phyloP scores from a whole-genome alignment of 2,888 invertebrate genomes.

The Tridacna crocea region DNA sequence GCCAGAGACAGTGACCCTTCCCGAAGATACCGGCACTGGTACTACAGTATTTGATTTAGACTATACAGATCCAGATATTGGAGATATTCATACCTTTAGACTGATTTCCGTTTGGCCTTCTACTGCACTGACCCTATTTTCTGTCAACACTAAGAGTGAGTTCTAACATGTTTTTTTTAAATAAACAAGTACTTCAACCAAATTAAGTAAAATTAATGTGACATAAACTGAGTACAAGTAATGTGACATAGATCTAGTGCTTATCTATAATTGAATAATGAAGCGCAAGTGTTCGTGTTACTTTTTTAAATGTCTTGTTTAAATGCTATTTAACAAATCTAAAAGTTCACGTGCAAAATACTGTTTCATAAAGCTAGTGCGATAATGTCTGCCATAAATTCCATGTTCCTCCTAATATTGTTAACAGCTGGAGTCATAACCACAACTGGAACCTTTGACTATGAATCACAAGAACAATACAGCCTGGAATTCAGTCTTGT shows the following conservation, averaged over 20 bases:
- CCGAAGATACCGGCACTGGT: slow-evolving; percentile 23
- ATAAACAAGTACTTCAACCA: too few relatives aligned
- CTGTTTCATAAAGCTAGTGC: too few relatives aligned
- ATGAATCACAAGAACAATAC: background rate
- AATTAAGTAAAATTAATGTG: too few relatives aligned
- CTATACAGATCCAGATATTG: slow-evolving; percentile 31
- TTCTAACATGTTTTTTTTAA: background rate
- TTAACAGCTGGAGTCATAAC: slow-evolving; percentile 19
- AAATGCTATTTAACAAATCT: too few relatives aligned
- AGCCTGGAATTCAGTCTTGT: slow-evolving; percentile 8
- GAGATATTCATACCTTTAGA: slow-evolving; percentile 21
- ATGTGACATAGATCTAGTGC: too few relatives aligned
- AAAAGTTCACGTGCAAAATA: too few relatives aligned
- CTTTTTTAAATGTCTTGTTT: too few relatives aligned
- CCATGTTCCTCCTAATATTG: background rate
- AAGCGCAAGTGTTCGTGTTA: too few relatives aligned
- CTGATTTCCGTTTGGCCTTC: background rate
- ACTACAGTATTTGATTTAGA: slow-evolving; percentile 31
- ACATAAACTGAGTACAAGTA: too few relatives aligned
- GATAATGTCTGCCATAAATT: too few relatives aligned
- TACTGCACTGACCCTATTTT: background rate
- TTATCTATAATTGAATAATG: too few relatives aligned
- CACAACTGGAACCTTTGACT: slow-evolving; percentile 4
- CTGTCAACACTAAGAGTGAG: background rate
- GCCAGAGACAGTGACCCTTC: slow-evolving; percentile 26